Conservation (phyloP, 1,140 invertebrate species). For the Zaprionus inermis region DNA sequence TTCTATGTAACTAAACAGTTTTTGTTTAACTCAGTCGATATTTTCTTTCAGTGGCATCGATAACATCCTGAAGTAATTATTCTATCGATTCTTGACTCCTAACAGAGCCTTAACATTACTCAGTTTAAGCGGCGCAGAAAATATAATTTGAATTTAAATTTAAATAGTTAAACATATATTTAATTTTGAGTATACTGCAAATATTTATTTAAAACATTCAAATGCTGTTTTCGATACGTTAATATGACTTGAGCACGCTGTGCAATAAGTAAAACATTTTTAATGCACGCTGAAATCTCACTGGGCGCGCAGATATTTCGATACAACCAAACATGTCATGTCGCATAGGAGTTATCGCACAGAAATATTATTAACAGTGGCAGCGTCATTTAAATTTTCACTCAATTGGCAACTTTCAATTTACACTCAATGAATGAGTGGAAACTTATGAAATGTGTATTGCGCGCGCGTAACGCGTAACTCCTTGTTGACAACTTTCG, state of each 20-base stretch:
- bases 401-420: neutral
- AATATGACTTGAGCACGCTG: neutral
- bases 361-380: neutral
- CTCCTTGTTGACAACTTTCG: too few relatives aligned
- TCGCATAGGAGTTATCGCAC: neutral
- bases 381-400: neutral
- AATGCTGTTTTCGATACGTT: neutral
- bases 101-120: neutral
- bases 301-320: neutral
- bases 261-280: neutral
- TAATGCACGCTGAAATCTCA: neutral
- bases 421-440: conserved; percentile 31
- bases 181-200: neutral
- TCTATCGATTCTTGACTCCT: neutral
- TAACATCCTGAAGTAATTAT: neutral
- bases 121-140: neutral
- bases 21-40: neutral
- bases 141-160: neutral
- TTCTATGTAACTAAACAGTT: neutral
- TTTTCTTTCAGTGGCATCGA: neutral
- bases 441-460: neutral
- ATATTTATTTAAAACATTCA: neutral
- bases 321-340: neutral
- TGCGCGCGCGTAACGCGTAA: conserved; percentile 12
- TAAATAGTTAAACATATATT: neutral